Evolutionary conservation across 2,113 vertebrate species (phyloP).

Genomic region (Lepisosteus osseus): DNA sequence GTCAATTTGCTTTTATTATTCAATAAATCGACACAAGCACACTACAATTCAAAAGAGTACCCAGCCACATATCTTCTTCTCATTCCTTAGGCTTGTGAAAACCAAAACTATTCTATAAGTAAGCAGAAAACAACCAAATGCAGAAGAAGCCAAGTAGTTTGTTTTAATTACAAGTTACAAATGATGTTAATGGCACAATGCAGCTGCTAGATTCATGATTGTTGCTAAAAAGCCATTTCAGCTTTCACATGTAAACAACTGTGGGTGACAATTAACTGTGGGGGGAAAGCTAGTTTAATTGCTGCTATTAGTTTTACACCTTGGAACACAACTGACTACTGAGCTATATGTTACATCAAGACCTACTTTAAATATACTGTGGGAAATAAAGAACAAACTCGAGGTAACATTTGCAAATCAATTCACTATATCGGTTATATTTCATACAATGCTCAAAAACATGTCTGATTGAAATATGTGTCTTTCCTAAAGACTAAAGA

Average conservation of each 20-base stretch:
- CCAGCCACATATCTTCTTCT: too few relatives aligned
- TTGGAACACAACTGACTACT: conserved; percentile 42
- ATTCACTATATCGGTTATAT: background rate
- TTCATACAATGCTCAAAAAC: too few relatives aligned
- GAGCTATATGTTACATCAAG: conserved; percentile 42
- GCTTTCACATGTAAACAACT: conserved; percentile 59
- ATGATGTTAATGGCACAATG: conserved; percentile 45
- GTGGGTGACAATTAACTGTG: conserved; percentile 51
- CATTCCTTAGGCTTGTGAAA: too few relatives aligned
- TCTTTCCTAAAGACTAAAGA: too few relatives aligned
- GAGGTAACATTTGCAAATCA: background rate
- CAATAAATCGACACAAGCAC: too few relatives aligned
- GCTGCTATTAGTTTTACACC: conserved; percentile 42
- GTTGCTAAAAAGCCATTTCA: conserved; percentile 48
- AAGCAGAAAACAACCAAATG: conserved; percentile 15
- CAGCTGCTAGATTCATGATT: conserved; percentile 37
- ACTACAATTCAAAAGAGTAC: too few relatives aligned
- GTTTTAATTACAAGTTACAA: conserved; percentile 71
- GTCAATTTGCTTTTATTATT: too few relatives aligned
- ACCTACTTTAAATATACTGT: conserved; percentile 26
- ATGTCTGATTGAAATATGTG: too few relatives aligned
- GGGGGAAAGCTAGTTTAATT: conserved; percentile 44
- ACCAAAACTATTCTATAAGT: background rate
- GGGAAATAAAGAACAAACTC: background rate
- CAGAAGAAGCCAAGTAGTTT: conserved; percentile 47